A percentile compares a stretch with the other conserved stretches of the same genome.
These are phyloP conservation scores for Conus betulinus DNA, from an alignment of 1,140 invertebrate genomes.

Conservation along the genomic window DNA sequence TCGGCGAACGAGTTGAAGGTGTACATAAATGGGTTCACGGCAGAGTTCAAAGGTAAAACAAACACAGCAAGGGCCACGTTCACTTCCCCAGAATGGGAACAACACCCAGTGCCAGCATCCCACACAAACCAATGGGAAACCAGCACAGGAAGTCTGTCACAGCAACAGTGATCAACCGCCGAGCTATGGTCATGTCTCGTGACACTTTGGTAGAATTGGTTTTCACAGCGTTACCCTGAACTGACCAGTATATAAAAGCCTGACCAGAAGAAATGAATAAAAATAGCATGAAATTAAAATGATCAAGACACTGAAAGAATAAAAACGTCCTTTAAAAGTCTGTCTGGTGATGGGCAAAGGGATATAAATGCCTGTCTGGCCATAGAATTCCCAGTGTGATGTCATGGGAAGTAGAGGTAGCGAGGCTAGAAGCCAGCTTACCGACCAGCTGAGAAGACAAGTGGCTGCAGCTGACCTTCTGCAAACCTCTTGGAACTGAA, in stretches of 20 bases:
- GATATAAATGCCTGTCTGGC: constrained; percentile 47
- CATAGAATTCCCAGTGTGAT: constrained; percentile 48
- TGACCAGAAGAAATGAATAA: constrained; percentile 46
- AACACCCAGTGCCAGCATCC: constrained; percentile 41
- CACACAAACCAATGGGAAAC: constrained; percentile 35
- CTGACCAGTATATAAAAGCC: constrained; percentile 40
- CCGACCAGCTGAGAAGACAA: constrained; percentile 21
- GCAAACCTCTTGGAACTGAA: constrained; percentile 44
- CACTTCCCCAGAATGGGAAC: constrained; percentile 40
- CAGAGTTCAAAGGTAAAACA: constrained; percentile 52
- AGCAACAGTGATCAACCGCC: constrained; percentile 36
- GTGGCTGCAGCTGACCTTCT: constrained; percentile 19
- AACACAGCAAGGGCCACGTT: constrained; percentile 51
- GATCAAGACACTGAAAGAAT: constrained; percentile 49
- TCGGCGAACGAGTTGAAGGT: constrained; percentile 33
- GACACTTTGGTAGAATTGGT: neutral
- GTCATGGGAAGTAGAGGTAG: constrained; percentile 34
- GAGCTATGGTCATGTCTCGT: constrained; percentile 44
- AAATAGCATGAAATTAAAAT: constrained; percentile 49
- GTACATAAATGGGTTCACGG: constrained; percentile 57
- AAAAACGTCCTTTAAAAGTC: constrained; percentile 39
- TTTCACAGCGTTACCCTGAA: constrained; percentile 16
- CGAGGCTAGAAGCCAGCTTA: constrained; percentile 34
- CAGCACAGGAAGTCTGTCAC: constrained; percentile 43
- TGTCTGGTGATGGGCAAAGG: constrained; percentile 43